These are phyloP conservation scores for Cybosia mesomella DNA, from an alignment of 2,888 invertebrate genomes.

Conservation along the genomic window DNA sequence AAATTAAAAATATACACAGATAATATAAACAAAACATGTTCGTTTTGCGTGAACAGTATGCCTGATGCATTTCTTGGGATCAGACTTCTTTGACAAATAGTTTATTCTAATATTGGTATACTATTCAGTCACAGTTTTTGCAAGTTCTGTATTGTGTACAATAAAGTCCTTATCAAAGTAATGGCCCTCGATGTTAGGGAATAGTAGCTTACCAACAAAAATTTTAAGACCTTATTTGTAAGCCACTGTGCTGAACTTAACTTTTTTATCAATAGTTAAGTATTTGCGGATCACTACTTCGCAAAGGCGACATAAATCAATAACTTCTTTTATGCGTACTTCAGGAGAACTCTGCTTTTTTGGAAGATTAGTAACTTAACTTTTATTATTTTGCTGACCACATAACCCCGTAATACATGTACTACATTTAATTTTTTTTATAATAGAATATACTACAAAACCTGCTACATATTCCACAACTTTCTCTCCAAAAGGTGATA, in stretches of 20 bases:
- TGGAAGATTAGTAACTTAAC: not conserved
- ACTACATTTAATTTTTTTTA: too few relatives aligned
- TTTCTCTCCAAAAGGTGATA: too few relatives aligned
- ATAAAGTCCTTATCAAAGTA: not conserved
- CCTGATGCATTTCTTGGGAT: not conserved
- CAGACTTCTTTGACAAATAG: not conserved
- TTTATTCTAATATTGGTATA: not conserved
- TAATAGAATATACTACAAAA: too few relatives aligned
- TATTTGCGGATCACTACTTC: not conserved
- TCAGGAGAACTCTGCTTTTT: not conserved
- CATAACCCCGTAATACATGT: too few relatives aligned
- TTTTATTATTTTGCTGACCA: not conserved
- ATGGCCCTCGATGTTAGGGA: not conserved
- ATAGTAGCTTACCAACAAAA: not conserved
- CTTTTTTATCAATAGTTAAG: not conserved
- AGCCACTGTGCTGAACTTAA: not conserved
- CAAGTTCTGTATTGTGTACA: not conserved
- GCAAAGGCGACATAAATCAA: not conserved
- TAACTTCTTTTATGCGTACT: not conserved
- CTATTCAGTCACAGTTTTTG: not conserved
- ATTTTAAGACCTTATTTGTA: not conserved
- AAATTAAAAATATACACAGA: too few relatives aligned
- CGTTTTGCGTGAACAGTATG: too few relatives aligned
- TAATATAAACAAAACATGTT: too few relatives aligned
- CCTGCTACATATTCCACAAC: too few relatives aligned